Percentiles rank a stretch among this genome's conserved stretches.
These are phyloP conservation scores for Platichthys stellatus DNA, from an alignment of 2,113 vertebrate species.

Conservation along the genomic window DNA sequence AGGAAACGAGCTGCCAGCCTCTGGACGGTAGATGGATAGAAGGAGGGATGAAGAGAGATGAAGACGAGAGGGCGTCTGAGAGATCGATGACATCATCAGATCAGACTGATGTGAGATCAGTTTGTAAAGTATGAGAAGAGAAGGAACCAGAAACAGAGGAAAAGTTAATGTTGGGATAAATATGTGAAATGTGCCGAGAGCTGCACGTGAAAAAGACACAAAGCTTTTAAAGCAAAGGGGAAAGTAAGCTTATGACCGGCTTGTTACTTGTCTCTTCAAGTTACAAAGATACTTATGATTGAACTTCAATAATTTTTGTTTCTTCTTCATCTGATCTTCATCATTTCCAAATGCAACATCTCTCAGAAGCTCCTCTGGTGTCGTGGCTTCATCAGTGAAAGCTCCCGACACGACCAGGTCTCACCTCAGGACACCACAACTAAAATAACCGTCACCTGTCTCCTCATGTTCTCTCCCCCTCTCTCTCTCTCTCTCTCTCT, in stretches of 20 bases:
- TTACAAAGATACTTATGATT: no score
- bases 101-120: not conserved
- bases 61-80: not conserved
- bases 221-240: no score
- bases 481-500: not conserved
- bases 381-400: not conserved
- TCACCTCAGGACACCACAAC: no score
- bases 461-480: not conserved
- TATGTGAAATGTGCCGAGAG: not conserved
- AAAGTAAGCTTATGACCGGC: no score
- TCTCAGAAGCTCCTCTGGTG: no score
- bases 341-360: no score
- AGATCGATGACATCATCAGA: no score
- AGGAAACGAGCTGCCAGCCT: slow-evolving; percentile 15
- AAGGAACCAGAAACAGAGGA: not conserved
- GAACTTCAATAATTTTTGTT: no score
- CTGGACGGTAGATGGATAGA: not conserved
- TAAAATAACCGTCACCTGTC: not conserved
- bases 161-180: not conserved
- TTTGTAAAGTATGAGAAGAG: not conserved
- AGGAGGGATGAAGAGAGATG: not conserved
- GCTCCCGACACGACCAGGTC: no score
- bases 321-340: not conserved
- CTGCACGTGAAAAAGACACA: not conserved
- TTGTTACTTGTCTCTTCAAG: no score